phyloP scores from a whole-genome alignment of 2,888 invertebrate species.

The Yponomeuta plumbellus region DNA sequence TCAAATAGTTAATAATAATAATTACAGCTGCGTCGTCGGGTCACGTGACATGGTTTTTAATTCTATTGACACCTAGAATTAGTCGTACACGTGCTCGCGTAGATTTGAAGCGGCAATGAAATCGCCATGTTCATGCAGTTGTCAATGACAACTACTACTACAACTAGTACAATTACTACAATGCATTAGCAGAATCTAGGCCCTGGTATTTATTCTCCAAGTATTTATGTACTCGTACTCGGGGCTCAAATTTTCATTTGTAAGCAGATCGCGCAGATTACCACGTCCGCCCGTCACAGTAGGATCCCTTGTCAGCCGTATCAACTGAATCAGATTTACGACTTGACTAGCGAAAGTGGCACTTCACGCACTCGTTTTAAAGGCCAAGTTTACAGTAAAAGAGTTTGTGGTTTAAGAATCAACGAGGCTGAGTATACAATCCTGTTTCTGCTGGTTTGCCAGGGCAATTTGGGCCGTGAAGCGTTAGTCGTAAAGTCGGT shows the following conservation, averaged over 20 bases:
- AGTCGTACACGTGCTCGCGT: no score
- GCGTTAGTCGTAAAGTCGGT: neutral
- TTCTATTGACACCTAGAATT: no score
- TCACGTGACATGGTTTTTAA: no score
- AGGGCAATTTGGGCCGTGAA: neutral
- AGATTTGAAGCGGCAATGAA: no score
- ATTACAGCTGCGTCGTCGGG: no score
- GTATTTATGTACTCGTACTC: no score
- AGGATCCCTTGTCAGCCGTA: neutral
- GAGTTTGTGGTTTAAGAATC: neutral
- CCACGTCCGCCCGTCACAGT: neutral
- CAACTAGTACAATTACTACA: no score
- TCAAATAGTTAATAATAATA: no score
- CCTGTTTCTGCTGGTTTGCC: neutral
- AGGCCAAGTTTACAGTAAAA: neutral
- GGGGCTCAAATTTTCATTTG: neutral
- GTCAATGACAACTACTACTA: no score
- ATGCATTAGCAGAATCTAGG: no score
- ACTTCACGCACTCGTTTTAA: neutral
- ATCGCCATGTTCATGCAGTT: no score
- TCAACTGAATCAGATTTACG: neutral
- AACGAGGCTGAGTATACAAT: neutral
- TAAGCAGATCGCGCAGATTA: neutral
- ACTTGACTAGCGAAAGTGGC: neutral
- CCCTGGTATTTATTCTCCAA: neutral